Evolutionary conservation across 2,888 invertebrate genomes (phyloP), one percentile per base, ranked within the genome.

Genomic region (Temnothorax ravouxi): DNA sequence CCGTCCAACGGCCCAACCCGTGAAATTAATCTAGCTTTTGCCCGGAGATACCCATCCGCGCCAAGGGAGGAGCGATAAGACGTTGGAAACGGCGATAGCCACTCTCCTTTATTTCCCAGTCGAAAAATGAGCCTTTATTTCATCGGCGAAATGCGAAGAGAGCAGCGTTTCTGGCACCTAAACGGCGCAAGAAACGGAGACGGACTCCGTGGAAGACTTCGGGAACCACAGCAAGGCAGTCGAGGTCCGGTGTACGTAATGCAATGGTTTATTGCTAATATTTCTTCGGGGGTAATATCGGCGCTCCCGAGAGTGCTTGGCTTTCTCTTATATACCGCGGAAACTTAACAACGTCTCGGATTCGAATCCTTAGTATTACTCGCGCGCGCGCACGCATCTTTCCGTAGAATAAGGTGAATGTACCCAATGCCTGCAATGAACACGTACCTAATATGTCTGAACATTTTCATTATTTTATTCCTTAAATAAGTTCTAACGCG

Each of bases 91-190:
- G 88, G 84, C 88, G 85, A 88, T 89, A 83, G 86, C 81, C 72
- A 64, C 84, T 85, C 74, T 88, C 85, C 83, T 89, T 89, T 88
- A 88, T 89, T 84, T 84, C 76, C 67, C 77, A 64, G 83, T 85
- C 86, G 90, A 90, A 88, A 90, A 90, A 90, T 90, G 89, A 88
- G 89, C 86, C 88, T 84, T 86, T 90, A 90, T 90, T 90, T 90
- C 89, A 90, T 88, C 88, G 88, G 88, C 44, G 83, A 79, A 83
- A 86, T 85, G 87, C 82, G 85, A 86, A 83, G 79, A 85, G 87
- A 81, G 85, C 67, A 81, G 83, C 86, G 41, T 85, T 89, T 86
- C 88, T 88, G 81, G 88, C 89, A 85, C 72, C 87, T 86, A 87
- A 89, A 89, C 83, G 85, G 74, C 82, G 52, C 82, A 75, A 85